Percentiles rank a stretch among this genome's conserved stretches.
phyloP scores from a whole-genome alignment of 1,140 invertebrate genomes.

The Chlorops oryzae region DNA sequence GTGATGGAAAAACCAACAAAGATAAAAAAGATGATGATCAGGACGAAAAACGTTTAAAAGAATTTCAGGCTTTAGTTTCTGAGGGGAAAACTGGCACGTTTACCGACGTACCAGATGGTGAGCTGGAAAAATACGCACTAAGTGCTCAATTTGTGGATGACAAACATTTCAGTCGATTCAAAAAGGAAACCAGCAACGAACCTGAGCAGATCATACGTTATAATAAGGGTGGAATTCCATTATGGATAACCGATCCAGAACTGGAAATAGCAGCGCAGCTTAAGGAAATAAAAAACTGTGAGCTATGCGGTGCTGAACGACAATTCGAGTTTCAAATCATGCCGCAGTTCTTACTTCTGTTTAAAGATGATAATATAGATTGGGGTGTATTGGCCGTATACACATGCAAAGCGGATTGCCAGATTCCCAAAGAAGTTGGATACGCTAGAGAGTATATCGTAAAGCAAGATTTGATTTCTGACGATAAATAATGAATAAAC shows the following conservation, averaged over 20 bases:
- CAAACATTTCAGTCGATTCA: slow-evolving; percentile 67
- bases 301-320: slow-evolving; percentile 64
- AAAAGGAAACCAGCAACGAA: slow-evolving; percentile 54
- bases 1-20: slow-evolving; percentile 42
- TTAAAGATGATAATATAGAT: slow-evolving; percentile 73
- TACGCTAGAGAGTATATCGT: slow-evolving; percentile 76
- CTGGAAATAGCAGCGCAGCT: slow-evolving; percentile 36
- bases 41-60: slow-evolving; percentile 52
- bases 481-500: slow-evolving; percentile 19
- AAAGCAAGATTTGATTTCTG: slow-evolving; percentile 73
- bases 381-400: slow-evolving; percentile 85
- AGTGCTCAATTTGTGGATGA: slow-evolving; percentile 57
- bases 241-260: slow-evolving; percentile 66
- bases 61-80: slow-evolving; percentile 58
- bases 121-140: slow-evolving; percentile 56
- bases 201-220: slow-evolving; percentile 80
- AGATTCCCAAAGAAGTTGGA: slow-evolving; percentile 21
- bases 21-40: slow-evolving; percentile 47
- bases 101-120: slow-evolving; percentile 55
- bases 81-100: slow-evolving; percentile 61
- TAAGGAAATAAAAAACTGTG: slow-evolving; percentile 65
- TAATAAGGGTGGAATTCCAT: slow-evolving; percentile 64
- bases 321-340: slow-evolving; percentile 94
- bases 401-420: slow-evolving; percentile 77
- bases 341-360: slow-evolving; percentile 78